These are phyloP conservation scores for Antrozous pallidus DNA, from an alignment of 2,797 vertebrate genomes.

Conservation along the genomic window DNA sequence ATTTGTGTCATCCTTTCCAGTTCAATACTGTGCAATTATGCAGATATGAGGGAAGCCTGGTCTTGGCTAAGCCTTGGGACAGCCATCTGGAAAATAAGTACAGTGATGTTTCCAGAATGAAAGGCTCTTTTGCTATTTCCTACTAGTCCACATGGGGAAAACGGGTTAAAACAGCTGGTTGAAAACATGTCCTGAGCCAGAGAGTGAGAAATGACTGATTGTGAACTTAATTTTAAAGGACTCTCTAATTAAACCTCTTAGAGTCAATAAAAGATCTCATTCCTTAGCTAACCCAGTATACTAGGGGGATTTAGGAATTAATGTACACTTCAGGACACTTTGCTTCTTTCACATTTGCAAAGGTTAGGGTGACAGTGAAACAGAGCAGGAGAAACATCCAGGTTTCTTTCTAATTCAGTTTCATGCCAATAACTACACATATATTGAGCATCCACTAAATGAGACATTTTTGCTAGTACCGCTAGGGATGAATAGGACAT, in stretches of 20 bases:
- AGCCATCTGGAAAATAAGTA: constrained; percentile 72
- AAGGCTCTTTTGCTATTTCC: constrained; percentile 61
- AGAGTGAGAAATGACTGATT: constrained; percentile 58
- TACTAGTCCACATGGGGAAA: constrained; percentile 52
- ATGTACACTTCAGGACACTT: constrained; percentile 43
- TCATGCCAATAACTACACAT: background rate
- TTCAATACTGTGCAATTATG: constrained; percentile 45
- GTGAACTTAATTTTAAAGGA: constrained; percentile 60
- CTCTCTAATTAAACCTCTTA: constrained; percentile 62
- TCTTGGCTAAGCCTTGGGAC: constrained; percentile 35
- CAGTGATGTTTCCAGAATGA: constrained; percentile 29
- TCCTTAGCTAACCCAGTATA: constrained; percentile 30
- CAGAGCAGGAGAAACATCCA: constrained; percentile 30
- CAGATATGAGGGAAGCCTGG: constrained; percentile 28
- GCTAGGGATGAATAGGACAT: background rate
- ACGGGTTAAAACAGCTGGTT: constrained; percentile 64
- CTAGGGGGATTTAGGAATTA: constrained; percentile 5
- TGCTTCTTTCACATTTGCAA: constrained; percentile 26
- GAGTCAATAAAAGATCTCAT: constrained; percentile 36
- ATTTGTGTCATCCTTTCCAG: background rate
- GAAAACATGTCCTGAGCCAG: constrained; percentile 31
- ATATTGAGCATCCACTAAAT: background rate
- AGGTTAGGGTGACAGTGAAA: constrained; percentile 11
- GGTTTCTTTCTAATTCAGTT: constrained; percentile 28
- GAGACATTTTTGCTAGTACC: background rate